These are phyloP conservation scores for Protula sp. DNA, from an alignment of 2,888 invertebrate genomes.

Conservation along the genomic window DNA sequence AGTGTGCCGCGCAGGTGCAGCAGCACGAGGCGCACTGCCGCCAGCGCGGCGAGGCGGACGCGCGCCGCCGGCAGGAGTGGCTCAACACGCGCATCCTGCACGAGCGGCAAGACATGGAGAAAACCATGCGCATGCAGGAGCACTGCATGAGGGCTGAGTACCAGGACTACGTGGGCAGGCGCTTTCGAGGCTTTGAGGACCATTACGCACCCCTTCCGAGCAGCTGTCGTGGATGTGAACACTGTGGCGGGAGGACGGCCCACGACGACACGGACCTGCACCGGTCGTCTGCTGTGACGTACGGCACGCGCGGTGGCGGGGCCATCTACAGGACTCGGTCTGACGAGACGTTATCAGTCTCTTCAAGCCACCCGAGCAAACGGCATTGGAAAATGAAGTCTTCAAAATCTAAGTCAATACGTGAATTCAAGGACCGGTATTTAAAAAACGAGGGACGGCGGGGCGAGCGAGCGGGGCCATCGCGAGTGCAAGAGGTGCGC, in stretches of 20 bases:
- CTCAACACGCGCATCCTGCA: constrained; percentile 34
- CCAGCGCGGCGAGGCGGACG: neutral
- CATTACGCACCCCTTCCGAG: neutral
- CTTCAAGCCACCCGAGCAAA: constrained; percentile 12
- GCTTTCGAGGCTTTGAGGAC: neutral
- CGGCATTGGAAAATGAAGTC: constrained; percentile 6
- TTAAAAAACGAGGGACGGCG: neutral
- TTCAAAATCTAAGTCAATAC: neutral
- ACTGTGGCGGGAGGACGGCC: neutral
- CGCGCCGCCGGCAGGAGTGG: constrained; percentile 62
- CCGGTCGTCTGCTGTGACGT: neutral
- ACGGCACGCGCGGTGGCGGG: constrained; percentile 1
- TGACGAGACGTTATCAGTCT: constrained; percentile 22
- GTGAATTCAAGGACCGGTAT: neutral
- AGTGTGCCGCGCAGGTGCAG: constrained; percentile 37
- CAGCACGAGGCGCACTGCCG: neutral
- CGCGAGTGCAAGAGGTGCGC: neutral
- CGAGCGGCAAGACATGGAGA: constrained; percentile 58
- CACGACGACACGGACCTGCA: constrained; percentile 7
- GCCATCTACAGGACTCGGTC: constrained; percentile 18
- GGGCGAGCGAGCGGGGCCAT: neutral
- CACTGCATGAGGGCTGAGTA: constrained; percentile 36
- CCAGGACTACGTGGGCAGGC: constrained; percentile 40
- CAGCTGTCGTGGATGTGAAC: constrained; percentile 11
- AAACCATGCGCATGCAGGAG: constrained; percentile 33